phyloP scores from a whole-genome alignment of 1,140 invertebrate genomes.

The Bombus confusus region DNA sequence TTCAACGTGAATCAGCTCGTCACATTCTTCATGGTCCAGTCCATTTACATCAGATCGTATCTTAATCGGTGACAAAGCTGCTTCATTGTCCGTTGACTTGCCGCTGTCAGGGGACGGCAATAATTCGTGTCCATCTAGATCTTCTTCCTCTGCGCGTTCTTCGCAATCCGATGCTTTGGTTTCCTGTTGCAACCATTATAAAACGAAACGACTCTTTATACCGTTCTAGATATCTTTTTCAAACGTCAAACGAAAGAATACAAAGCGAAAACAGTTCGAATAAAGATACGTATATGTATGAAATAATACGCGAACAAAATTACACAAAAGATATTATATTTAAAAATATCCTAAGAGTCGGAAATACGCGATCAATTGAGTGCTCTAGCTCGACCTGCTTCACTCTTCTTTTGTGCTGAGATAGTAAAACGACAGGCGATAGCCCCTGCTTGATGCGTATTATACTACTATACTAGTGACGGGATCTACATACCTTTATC shows the following conservation, averaged over 20 bases:
- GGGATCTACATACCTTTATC: background rate
- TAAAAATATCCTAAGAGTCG: slow-evolving; percentile 21
- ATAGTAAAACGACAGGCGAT: background rate
- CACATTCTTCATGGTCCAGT: slow-evolving; percentile 77
- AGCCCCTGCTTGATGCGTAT: background rate
- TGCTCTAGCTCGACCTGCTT: background rate
- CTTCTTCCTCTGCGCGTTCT: slow-evolving; percentile 75
- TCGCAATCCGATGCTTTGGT: slow-evolving; percentile 75
- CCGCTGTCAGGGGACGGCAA: slow-evolving; percentile 78
- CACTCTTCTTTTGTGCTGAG: background rate
- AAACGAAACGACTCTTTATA: background rate
- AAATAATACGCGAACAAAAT: background rate
- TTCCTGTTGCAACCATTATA: slow-evolving; percentile 54
- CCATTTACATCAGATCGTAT: slow-evolving; percentile 75
- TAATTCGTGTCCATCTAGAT: slow-evolving; percentile 75
- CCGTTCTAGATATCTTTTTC: too few species aligned
- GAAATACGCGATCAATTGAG: background rate
- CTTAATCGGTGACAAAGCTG: slow-evolving; percentile 78
- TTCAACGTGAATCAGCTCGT: slow-evolving; percentile 77
- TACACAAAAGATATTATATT: background rate
- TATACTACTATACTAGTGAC: background rate
- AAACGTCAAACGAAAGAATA: background rate
- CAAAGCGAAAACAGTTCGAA: background rate
- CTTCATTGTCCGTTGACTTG: slow-evolving; percentile 80
- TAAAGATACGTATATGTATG: too few species aligned